Conservation (phyloP, 53 echinoderm and acorn worm genomes). For the Actinopyga echinites region DNA sequence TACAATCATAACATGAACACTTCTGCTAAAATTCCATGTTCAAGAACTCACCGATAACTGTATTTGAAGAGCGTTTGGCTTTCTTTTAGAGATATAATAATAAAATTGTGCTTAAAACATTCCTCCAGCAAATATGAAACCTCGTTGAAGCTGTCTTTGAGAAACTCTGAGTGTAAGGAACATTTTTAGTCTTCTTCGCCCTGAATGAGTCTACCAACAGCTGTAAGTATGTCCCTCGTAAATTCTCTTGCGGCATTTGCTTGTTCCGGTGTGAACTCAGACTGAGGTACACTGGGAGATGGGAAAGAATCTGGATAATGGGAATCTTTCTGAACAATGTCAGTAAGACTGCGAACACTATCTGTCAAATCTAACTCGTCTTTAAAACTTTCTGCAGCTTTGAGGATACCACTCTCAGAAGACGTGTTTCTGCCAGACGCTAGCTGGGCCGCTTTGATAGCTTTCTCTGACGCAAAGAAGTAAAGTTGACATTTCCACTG, state of each 20-base stretch:
- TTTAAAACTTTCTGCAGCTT: slow-evolving; percentile 7
- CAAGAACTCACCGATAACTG: no score
- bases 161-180: no score
- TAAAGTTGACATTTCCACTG: slow-evolving; percentile 40
- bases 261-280: neutral
- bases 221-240: neutral
- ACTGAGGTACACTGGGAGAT: slow-evolving; percentile 4
- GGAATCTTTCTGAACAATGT: neutral
- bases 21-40: no score
- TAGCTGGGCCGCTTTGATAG: slow-evolving; percentile 1
- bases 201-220: no score
- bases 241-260: neutral
- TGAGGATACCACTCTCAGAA: neutral
- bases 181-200: no score
- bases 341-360: neutral
- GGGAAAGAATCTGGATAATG: neutral
- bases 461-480: slow-evolving; percentile 29
- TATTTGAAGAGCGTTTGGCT: no score
- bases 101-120: no score
- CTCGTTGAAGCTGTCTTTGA: no score
- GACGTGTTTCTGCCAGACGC: neutral
- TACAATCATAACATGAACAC: no score
- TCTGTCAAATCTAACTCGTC: neutral
- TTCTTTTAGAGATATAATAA: no score
- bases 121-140: no score